These are phyloP conservation scores for Euthynnus affinis DNA, from an alignment of 2,797 vertebrate genomes.

Conservation along the genomic window DNA sequence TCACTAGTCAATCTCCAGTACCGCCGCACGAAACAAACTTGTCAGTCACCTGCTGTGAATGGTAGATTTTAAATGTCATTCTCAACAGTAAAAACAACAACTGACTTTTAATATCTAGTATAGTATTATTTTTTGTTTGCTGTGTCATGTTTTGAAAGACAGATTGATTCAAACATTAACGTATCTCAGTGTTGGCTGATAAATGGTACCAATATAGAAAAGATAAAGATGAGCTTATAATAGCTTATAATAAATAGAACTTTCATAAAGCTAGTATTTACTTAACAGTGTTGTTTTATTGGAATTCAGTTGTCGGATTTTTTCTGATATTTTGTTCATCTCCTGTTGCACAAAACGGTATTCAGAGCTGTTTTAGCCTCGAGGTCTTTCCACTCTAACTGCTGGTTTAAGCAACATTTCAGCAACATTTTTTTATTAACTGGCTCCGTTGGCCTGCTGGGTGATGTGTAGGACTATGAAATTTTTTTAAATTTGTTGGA, in stretches of 20 bases:
- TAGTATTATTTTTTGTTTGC: background rate
- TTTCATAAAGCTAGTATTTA: background rate
- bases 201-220: background rate
- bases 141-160: background rate
- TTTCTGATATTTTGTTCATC: background rate
- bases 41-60: slow-evolving; percentile 4
- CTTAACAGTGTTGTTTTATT: background rate
- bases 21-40: background rate
- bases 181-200: background rate
- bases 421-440: background rate
- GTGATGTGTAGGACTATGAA: background rate
- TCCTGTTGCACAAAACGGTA: slow-evolving; percentile 5
- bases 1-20: slow-evolving; percentile 3
- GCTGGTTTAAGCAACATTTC: background rate
- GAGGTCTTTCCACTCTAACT: background rate
- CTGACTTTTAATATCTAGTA: background rate
- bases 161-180: background rate
- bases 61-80: background rate
- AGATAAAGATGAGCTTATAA: background rate
- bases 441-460: background rate
- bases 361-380: background rate
- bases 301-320: background rate
- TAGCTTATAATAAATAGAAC: background rate
- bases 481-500: background rate
- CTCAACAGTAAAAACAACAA: background rate